phyloP scores from a whole-genome alignment of 2,888 invertebrate species.

The Erebia ligea region DNA sequence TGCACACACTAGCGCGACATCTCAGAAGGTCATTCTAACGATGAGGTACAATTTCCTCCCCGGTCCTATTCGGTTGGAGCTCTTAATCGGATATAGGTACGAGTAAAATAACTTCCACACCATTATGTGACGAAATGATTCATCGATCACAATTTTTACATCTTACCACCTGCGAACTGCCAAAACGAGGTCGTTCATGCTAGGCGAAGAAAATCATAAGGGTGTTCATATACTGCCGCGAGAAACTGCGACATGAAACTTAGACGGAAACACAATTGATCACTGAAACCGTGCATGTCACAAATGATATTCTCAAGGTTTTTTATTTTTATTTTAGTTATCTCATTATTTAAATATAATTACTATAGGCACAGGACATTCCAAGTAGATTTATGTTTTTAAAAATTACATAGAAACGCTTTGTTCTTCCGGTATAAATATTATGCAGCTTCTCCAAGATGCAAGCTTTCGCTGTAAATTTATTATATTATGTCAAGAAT shows the following conservation, averaged over 20 bases:
- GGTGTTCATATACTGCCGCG: not conserved
- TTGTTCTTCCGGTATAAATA: too few relatives aligned
- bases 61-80: too few relatives aligned
- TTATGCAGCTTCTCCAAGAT: too few relatives aligned
- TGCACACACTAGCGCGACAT: too few relatives aligned
- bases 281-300: not conserved
- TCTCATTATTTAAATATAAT: not conserved
- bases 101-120: constrained; percentile 30
- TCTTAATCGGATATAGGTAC: constrained; percentile 21
- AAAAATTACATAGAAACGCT: too few relatives aligned
- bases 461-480: too few relatives aligned
- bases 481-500: too few relatives aligned
- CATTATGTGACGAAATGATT: constrained; percentile 20
- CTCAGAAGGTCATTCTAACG: too few relatives aligned
- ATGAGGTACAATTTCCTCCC: too few relatives aligned
- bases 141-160: constrained; percentile 38
- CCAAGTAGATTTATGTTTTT: too few relatives aligned
- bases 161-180: constrained; percentile 23
- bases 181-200: constrained; percentile 26
- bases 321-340: too few relatives aligned
- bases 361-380: too few relatives aligned
- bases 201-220: constrained; percentile 3
- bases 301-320: not conserved
- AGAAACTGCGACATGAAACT: not conserved
- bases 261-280: not conserved